phyloP scores from a whole-genome alignment of 2,113 vertebrate genomes.

The Pionites leucogaster region DNA sequence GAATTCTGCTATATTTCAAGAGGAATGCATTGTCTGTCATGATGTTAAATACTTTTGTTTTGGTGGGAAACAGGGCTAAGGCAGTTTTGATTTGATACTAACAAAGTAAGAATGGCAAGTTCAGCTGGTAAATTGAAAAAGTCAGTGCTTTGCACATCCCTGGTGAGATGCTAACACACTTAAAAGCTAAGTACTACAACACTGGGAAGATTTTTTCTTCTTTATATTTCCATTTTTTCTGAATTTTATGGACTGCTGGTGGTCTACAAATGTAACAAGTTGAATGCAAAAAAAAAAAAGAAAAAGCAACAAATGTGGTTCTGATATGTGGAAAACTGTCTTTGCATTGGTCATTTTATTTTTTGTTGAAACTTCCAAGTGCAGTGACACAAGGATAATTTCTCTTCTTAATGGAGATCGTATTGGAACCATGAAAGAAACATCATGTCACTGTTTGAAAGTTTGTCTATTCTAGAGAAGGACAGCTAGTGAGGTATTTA shows the following conservation, averaged over 20 bases:
- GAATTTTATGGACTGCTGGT: not conserved
- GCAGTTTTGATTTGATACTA: not conserved
- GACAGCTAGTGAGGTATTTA: not conserved
- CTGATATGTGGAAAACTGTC: not conserved
- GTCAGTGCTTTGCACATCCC: not conserved
- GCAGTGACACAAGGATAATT: not conserved
- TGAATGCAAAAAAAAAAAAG: not conserved
- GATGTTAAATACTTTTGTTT: not conserved
- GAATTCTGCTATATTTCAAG: not conserved
- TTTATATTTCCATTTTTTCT: not conserved
- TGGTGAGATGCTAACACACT: not conserved
- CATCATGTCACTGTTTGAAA: constrained; percentile 6
- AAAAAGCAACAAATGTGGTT: not conserved
- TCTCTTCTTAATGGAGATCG: not conserved
- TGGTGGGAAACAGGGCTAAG: not conserved
- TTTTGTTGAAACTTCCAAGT: not conserved
- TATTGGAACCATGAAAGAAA: not conserved
- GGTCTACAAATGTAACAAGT: not conserved
- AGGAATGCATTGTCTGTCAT: not conserved
- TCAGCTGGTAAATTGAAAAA: not conserved
- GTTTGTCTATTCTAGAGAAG: not conserved
- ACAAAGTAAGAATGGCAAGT: not conserved
- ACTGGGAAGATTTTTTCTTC: not conserved
- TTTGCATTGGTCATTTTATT: not conserved
- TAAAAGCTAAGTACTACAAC: not conserved